Base-by-base conservation (phyloP, 2,888 invertebrate genomes). In the Drosophila limbata region DNA sequence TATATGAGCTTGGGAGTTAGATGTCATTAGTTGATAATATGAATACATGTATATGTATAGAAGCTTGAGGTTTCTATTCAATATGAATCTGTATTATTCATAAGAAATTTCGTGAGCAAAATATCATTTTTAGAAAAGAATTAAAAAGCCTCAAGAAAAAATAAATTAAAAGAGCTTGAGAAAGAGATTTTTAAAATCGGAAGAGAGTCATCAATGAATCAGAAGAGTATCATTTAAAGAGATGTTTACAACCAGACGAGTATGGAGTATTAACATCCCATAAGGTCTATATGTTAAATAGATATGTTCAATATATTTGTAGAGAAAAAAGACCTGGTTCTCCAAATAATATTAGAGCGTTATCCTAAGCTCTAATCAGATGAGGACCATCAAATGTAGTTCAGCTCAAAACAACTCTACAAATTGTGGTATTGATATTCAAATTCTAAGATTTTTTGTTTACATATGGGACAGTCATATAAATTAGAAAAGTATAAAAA, bases 1-100 rank as follows among this genome's bases (percentile, higher is more conserved):
- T 50, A 53, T 59, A 10, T 21, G 13, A 35, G n/a, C 52, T 31
- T 21, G 4, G 3, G 4, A 66, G 33, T 17, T 57, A 40, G 13
- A 42, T 52, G 15, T 52, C 45, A 56, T 66, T 44, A 45, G 21
- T n/a, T n/a, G 15, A 42, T 3, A 40, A 37, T 42, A n/a, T 28
- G 35, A 31, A 31, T 25, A 25, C 5, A 3, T 3, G 9, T 19
- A 1, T 21, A 13, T 44, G 10, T 40, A 17, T 40, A 17, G 4
- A 17, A 17, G 1, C 1, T 10, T 40, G 4, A 11, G 40, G 17
- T 10, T 9, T 15, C 13, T 21, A 21, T 15, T 19, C 17, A 3
- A 17, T 39, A 39, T 39, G 6, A 39, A 39, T 15, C 9, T 8
- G 1, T 8, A 15, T 9, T 15, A 9, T 40, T 9, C 10, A 17